A percentile compares a stretch with the other conserved stretches of the same genome.
These are phyloP conservation scores for Leontocebus nigricollis DNA, from an alignment of 2,797 vertebrate genomes.

Conservation along the genomic window DNA sequence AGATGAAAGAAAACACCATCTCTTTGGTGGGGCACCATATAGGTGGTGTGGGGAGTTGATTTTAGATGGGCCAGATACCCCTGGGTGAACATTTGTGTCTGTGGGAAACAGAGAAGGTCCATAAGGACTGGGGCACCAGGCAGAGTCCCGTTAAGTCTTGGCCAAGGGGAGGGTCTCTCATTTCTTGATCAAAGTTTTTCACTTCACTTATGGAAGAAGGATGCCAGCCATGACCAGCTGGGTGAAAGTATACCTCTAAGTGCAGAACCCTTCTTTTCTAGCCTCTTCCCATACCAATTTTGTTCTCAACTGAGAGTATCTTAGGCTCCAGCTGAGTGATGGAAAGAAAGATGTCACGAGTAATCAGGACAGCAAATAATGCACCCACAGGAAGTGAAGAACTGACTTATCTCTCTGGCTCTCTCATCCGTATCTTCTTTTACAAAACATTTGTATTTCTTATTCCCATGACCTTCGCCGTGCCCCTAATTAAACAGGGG, in stretches of 20 bases:
- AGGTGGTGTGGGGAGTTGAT: neutral
- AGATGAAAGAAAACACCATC: neutral
- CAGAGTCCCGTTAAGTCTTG: too few species aligned
- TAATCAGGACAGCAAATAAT: neutral
- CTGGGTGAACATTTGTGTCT: rapidly evolving
- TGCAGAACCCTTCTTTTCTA: neutral
- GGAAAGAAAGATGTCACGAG: neutral
- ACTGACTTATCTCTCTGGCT: neutral
- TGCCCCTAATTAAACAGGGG: neutral
- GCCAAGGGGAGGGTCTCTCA: neutral
- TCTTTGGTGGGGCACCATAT: too few species aligned
- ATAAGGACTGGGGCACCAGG: too few species aligned
- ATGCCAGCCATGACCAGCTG: rapidly evolving
- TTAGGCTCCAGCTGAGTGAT: neutral
- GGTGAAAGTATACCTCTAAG: neutral
- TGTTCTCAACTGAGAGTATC: neutral
- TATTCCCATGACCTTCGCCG: neutral
- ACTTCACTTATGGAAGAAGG: neutral
- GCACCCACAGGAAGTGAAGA: neutral
- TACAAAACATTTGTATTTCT: neutral
- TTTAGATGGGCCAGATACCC: neutral
- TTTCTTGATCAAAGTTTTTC: neutral
- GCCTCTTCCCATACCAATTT: neutral
- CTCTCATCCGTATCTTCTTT: neutral
- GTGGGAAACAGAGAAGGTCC: neutral